Evolutionary conservation across 2,888 invertebrate genomes (phyloP), one percentile per base, ranked within the genome.

Genomic region (Mayetiola destructor): DNA sequence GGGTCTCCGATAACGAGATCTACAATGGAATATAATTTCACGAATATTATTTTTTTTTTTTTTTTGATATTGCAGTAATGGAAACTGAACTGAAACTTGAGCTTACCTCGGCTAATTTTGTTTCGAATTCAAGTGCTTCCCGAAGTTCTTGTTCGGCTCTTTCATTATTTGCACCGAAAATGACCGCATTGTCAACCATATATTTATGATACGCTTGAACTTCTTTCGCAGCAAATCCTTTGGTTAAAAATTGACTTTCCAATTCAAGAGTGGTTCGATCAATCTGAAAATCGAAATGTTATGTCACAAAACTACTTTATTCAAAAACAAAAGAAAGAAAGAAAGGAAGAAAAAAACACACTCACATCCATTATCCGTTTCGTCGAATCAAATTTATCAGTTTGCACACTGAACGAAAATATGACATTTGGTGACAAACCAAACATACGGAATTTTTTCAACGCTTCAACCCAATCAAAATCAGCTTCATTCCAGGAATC

Each of bases 1-100:
- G 78, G 35, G 91, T 90, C 62, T 82, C 77, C 2, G 88, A 87
- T 64, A 85, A 71, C 12, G 85, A 85, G 64, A 83, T 84, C 85
- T 86, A 74, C 68, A 68, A 16, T 69, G 63, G 20, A 20, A 54
- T 35, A 18, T 16, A 2, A 27, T 54, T 18, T 18, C 18, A 16
- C 56, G 14, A 57, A 21, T 18, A 54, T 9, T 54, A 14, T 14
- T 48, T 21, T 18, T 2, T 21, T 18, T 29, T 4, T 16, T 18
- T 27, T 32, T 9, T 32, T 32, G 32, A 32, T 9, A 32, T 9
- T 32, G 12, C 6, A 32, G 8, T 32, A 12, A 32, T 32, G 32
- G 8, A 9, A 12, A 32, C 32, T 32, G 8, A 32, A 8, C 8
- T 12, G 12, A 9, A 8, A 9, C 32, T 32, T 12, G 32, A 59